Evolutionary conservation across 1,140 invertebrate species (phyloP), one percentile per base, ranked within the genome.

Genomic region (Drosophila persimilis): DNA sequence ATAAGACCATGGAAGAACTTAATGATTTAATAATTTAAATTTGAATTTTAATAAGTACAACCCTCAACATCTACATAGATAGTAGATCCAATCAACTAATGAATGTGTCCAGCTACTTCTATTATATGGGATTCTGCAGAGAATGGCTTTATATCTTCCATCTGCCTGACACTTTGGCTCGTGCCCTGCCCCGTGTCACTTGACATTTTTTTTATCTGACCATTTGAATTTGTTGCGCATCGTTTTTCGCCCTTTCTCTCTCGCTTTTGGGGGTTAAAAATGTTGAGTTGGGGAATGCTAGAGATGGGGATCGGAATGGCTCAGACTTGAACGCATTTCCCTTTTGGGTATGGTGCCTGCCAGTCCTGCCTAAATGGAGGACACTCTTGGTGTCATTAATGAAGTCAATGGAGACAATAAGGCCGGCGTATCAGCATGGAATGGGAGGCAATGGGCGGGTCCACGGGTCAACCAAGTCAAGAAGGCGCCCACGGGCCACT

Each of bases 301-400:
- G 9, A 24, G 41, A n/a, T 55, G 26, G 59, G 8, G 26, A 31
- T 24, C 17, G 59, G 8, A 20, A 31, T 24, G 62, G 31, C 51
- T 53, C 51, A 17, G 48, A 51, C 74, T 74, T 74, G 31, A 48
- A 50, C 46, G 70, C 47, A 63, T 58, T 73, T 74, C 39, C 48
- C 54, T 65, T 69, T 69, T 69, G 20, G 65, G 48, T 63, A 7
- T 29, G 66, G 31, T 59, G 70, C 58, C 24, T 24, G 24, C 51
- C 58, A 56, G 35, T 61, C 53, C 46, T 44, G 74, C 64, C 73
- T 66, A 77, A 85, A 85, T 86, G 77, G 81, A 86, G 81, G 61
- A 86, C 74, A 81, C 81, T 85, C 81, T 57, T 76, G 77, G 77
- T 80, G 78, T 80, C 81, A 86, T 85, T 85, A 85, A 86, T 77